Conservation (phyloP, 1,140 invertebrate genomes). For the Cyrtorhinus lividipennis region DNA sequence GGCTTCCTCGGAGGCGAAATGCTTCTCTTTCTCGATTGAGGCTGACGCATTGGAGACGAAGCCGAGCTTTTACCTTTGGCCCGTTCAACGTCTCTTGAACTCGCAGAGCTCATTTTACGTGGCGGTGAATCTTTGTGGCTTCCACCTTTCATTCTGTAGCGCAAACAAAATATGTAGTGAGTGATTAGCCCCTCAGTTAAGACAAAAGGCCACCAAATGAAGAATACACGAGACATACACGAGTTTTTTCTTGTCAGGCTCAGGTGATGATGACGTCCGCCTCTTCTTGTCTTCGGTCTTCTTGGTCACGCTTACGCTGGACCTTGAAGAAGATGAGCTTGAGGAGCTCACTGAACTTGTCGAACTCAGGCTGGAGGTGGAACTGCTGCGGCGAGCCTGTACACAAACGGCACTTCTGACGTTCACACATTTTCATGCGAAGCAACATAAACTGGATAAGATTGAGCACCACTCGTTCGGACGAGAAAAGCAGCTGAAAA, state of each 20-base stretch:
- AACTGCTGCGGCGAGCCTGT: slow-evolving; percentile 13
- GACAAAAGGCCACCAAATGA: too few relatives aligned
- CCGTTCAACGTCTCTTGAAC: not conserved
- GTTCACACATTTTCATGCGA: too few relatives aligned
- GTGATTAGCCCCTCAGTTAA: not conserved
- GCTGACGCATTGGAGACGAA: not conserved
- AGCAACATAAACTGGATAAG: not conserved
- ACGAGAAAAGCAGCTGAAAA: too few relatives aligned
- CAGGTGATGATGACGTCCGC: slow-evolving; percentile 5
- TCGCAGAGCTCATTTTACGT: not conserved
- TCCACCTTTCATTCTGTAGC: not conserved
- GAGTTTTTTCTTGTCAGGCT: not conserved
- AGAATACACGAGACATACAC: too few relatives aligned
- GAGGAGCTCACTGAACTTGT: slow-evolving; percentile 14
- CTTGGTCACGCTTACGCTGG: not conserved
- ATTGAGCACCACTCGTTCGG: slow-evolving; percentile 35
- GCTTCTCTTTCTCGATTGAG: not conserved
- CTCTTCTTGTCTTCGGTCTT: slow-evolving; percentile 1
- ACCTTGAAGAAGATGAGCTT: slow-evolving; percentile 16
- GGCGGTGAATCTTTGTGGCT: not conserved
- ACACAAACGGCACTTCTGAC: too few relatives aligned
- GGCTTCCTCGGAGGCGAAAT: not conserved
- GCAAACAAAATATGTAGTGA: not conserved
- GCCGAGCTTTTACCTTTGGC: not conserved
- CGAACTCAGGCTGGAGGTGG: slow-evolving; percentile 17